Percentiles rank a stretch among this genome's conserved stretches.
Conservation (phyloP, 2,888 invertebrate genomes). For the Agonum fuliginosum region DNA sequence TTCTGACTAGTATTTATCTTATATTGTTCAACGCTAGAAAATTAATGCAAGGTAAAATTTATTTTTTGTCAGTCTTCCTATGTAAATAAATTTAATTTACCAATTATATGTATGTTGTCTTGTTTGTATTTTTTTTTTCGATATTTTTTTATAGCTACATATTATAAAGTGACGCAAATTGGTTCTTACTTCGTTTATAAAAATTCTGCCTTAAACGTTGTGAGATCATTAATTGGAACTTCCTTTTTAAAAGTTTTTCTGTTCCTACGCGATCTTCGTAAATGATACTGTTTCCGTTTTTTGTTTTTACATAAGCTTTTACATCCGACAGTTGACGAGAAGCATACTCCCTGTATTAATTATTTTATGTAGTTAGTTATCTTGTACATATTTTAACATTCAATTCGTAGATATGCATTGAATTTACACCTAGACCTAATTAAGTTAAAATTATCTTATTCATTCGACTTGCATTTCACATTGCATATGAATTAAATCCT, state of each 20-base stretch:
- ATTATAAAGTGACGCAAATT: constrained; percentile 13
- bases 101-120: constrained; percentile 2
- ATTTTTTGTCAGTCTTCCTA: neutral
- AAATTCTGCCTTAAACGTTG: constrained; percentile 10
- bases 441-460: too few relatives aligned
- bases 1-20: too few relatives aligned
- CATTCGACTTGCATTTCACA: too few relatives aligned
- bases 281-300: constrained; percentile 1
- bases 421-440: too few relatives aligned
- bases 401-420: too few relatives aligned
- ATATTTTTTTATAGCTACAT: neutral
- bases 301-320: neutral
- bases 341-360: too few relatives aligned
- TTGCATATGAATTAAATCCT: too few relatives aligned
- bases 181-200: constrained; percentile 13
- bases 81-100: neutral
- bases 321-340: too few relatives aligned
- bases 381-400: too few relatives aligned
- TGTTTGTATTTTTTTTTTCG: neutral
- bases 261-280: constrained; percentile 6
- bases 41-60: neutral
- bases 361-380: too few relatives aligned
- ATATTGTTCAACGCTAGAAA: neutral
- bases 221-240: constrained; percentile 11
- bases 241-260: constrained; percentile 4